Evolutionary conservation across 2,797 vertebrate genomes (phyloP).

Genomic region (Hydrophis major): DNA sequence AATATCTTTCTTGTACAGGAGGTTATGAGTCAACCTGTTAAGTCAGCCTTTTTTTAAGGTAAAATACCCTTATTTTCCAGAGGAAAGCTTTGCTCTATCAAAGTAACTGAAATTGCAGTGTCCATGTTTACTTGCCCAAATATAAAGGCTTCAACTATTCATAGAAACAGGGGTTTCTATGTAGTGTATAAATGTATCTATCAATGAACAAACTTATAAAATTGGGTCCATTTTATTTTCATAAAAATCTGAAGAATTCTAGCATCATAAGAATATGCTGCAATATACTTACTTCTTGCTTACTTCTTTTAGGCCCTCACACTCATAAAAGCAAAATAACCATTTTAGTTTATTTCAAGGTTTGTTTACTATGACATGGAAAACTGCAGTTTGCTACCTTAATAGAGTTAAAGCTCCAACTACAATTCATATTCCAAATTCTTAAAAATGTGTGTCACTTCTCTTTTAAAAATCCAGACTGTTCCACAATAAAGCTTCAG

Average conservation of each 20-base stretch:
- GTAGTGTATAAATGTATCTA: not conserved
- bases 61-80: not conserved
- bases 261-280: not conserved
- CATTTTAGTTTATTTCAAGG: not conserved
- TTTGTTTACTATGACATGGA: not conserved
- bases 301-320: not conserved
- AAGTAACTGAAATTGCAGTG: not conserved
- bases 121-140: not conserved
- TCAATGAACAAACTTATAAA: not conserved
- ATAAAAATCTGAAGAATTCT: not conserved
- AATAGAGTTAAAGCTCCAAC: not conserved
- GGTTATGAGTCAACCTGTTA: conserved; percentile 24
- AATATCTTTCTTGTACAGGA: not conserved
- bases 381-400: not conserved
- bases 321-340: not conserved
- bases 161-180: not conserved
- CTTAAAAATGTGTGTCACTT: not conserved
- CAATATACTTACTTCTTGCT: not conserved
- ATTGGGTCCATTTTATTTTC: not conserved
- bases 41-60: not conserved
- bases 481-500: not conserved
- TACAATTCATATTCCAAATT: not conserved
- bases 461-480: not conserved
- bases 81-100: not conserved
- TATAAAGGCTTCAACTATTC: not conserved